Evolutionary conservation across 2,888 invertebrate species (phyloP), one percentile per base, ranked within the genome.

Genomic region (Callyntrura sp.): DNA sequence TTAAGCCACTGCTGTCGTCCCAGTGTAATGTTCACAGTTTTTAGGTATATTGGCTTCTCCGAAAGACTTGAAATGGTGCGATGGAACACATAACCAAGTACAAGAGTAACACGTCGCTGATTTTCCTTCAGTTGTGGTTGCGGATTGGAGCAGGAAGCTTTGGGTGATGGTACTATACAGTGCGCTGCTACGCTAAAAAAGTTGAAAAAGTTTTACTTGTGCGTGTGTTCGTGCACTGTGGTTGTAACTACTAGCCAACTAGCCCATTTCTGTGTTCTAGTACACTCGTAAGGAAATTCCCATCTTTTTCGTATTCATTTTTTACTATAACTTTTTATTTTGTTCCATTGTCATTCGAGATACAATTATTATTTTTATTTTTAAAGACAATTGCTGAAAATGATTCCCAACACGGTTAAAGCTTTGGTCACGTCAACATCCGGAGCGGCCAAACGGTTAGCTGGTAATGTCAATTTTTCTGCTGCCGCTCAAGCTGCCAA

Each of bases 401-500:
- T 88, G 88, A 83, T 88, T 76, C 82, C 82, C 14, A 88, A 23
- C 45, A 51, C 76, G 25, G 48, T 91, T 17, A 86, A 84, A 70
- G 51, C 83, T 78, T 68, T 87, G 65, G 81, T 85, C 43, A 73
- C 79, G n/a, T 85, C 88, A 2, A 65, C 81, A 0, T 81, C 87
- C 0, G 87, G 65, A 28, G 90, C 87, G 14, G 90, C 85, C 5
- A 92, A 92, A 81, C 91, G 91, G 28, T 17, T 91, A 45, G 85
- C 90, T 55, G 81, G 57, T 25, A 90, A 90, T 12, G 86, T 51
- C 35, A 78, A 84, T 35, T 87, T 79, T 73, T 89, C 92, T 12
- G 78, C 92, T 35, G 76, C 96, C 0, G 95, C 96, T 0, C 95
- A 96, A 1, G 94, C 96, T 70, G 96, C 97, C 6, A 96, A 91